These are phyloP conservation scores for Altica lythri DNA, from an alignment of 2,888 invertebrate species.

Conservation along the genomic window DNA sequence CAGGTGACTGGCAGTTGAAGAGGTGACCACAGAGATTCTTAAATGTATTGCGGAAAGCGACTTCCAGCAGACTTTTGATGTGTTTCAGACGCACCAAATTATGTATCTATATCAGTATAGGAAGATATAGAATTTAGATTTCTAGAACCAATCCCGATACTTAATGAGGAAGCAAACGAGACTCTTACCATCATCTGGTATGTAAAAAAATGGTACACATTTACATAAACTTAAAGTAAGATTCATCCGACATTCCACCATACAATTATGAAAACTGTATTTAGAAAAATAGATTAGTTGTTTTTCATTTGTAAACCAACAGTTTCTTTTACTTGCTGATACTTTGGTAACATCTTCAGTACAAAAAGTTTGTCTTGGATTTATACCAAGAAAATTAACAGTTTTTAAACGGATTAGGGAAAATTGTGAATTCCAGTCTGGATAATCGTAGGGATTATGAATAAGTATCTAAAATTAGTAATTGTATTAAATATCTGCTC, in stretches of 20 bases:
- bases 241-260: slow-evolving; percentile 63
- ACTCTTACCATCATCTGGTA: slow-evolving; percentile 55
- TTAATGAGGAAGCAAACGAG: too few relatives aligned
- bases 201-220: slow-evolving; percentile 66
- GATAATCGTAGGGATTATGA: slow-evolving; percentile 68
- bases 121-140: too few relatives aligned
- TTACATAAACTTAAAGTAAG: slow-evolving; percentile 60
- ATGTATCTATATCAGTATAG: too few relatives aligned
- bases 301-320: slow-evolving; percentile 65
- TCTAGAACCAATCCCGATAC: too few relatives aligned
- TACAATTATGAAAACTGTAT: slow-evolving; percentile 71
- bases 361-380: slow-evolving; percentile 67
- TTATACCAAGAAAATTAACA: slow-evolving; percentile 66
- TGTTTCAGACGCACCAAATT: too few relatives aligned
- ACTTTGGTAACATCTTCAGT: slow-evolving; percentile 62
- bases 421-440: slow-evolving; percentile 67
- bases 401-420: slow-evolving; percentile 63
- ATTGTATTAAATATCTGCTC: not conserved
- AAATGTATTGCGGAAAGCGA: too few relatives aligned
- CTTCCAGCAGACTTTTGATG: too few relatives aligned
- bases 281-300: slow-evolving; percentile 51
- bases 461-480: slow-evolving; percentile 61
- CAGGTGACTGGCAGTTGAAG: too few relatives aligned
- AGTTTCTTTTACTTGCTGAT: slow-evolving; percentile 60
- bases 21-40: too few relatives aligned